phyloP scores from a whole-genome alignment of 2,797 vertebrate species.

The Sebastiscus tertius region DNA sequence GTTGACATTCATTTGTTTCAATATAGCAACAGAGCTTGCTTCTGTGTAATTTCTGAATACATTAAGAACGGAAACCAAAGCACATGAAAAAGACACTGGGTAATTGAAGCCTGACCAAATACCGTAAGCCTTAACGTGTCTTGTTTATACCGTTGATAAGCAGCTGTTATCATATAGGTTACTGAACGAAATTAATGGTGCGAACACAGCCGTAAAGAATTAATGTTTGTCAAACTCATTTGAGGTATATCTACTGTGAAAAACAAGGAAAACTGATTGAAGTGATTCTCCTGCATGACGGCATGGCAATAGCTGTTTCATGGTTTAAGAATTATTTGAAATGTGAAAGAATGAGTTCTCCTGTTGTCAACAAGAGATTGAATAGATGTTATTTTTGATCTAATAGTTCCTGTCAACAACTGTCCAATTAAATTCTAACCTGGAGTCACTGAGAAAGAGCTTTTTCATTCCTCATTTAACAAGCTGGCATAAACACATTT shows the following conservation, averaged over 20 bases:
- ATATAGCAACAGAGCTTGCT: background rate
- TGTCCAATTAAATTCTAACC: conserved; percentile 74
- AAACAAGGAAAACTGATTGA: conserved; percentile 45
- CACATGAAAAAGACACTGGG: background rate
- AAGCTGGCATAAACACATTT: conserved; percentile 41
- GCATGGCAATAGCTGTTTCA: conserved; percentile 49
- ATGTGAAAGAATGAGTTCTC: conserved; percentile 52
- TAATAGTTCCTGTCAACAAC: conserved; percentile 65
- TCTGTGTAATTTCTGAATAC: background rate
- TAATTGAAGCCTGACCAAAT: conserved; percentile 39
- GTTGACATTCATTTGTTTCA: background rate
- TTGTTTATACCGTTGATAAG: conserved; percentile 41
- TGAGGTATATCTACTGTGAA: conserved; percentile 54
- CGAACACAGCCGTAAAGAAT: conserved; percentile 39
- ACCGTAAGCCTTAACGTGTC: background rate
- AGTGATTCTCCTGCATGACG: conserved; percentile 48
- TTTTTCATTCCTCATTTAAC: conserved; percentile 37
- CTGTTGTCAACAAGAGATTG: conserved; percentile 55
- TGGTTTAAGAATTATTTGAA: conserved; percentile 62
- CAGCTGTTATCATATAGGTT: conserved; percentile 40
- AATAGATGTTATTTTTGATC: conserved; percentile 67
- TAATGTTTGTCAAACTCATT: conserved; percentile 50
- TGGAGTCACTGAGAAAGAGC: conserved; percentile 42
- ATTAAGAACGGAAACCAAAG: background rate
- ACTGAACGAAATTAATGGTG: conserved; percentile 8